phyloP scores from a whole-genome alignment of 35 echinoderm and acorn worm genomes.

The Holothuria glaberrima region DNA sequence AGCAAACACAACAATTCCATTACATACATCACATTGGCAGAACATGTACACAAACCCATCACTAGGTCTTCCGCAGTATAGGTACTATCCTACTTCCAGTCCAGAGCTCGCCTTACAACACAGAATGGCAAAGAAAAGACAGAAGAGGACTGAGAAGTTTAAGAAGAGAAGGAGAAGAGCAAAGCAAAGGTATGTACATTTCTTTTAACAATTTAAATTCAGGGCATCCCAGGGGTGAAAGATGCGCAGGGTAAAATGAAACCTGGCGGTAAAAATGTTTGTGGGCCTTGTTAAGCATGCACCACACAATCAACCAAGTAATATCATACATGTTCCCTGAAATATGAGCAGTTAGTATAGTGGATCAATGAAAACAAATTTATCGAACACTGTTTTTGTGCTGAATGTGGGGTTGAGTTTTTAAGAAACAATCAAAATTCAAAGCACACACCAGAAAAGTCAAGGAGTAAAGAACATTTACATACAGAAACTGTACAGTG shows the following conservation, averaged over 20 bases:
- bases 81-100: not conserved
- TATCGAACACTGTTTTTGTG: constrained; percentile 9
- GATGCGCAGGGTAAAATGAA: not conserved
- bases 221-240: not conserved
- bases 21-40: not conserved
- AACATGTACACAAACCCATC: not conserved
- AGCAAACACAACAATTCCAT: not conserved
- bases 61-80: constrained; percentile 2
- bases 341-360: not conserved
- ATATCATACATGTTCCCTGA: not conserved
- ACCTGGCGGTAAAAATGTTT: not conserved
- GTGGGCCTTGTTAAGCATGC: not conserved
- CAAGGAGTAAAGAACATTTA: too few species aligned
- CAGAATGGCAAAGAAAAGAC: not conserved
- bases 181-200: not conserved
- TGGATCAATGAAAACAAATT: not conserved
- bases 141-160: constrained; percentile 4
- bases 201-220: too few species aligned
- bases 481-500: too few species aligned
- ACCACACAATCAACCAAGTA: not conserved
- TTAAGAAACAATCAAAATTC: too few species aligned
- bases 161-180: not conserved
- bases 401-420: not conserved
- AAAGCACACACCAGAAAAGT: too few species aligned
- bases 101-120: not conserved